Conservation (phyloP, 2,113 vertebrate genomes). For the Macquaria ambigua region DNA sequence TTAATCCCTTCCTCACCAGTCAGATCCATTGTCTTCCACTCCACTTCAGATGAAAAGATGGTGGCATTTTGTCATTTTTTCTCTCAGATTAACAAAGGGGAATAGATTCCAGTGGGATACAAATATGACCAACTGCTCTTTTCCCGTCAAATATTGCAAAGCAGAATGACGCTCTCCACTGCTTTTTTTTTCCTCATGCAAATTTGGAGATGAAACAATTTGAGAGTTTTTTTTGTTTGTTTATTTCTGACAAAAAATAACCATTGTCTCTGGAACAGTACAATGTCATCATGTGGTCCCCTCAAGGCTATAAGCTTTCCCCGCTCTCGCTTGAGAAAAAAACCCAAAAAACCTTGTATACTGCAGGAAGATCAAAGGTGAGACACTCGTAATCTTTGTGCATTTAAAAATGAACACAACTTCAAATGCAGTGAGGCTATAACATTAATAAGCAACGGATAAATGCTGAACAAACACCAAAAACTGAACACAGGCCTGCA, state of each 20-base stretch:
- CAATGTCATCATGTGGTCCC: slow-evolving; percentile 66
- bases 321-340: not conserved
- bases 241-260: slow-evolving; percentile 50
- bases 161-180: slow-evolving; percentile 10
- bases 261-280: slow-evolving; percentile 57
- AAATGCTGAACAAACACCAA: slow-evolving; percentile 57
- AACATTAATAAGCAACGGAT: slow-evolving; percentile 45
- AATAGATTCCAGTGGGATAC: slow-evolving; percentile 12
- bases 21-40: slow-evolving; percentile 19
- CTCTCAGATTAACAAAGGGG: slow-evolving; percentile 23
- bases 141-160: slow-evolving; percentile 37
- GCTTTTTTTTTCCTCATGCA: slow-evolving; percentile 72
- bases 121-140: slow-evolving; percentile 25
- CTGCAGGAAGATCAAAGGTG: slow-evolving; percentile 56
- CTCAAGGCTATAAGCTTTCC: slow-evolving; percentile 8
- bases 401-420: slow-evolving; percentile 59
- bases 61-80: not conserved
- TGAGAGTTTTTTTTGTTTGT: slow-evolving; percentile 27
- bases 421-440: slow-evolving; percentile 66
- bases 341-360: not conserved
- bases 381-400: slow-evolving; percentile 56
- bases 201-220: slow-evolving; percentile 77
- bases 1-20: slow-evolving; percentile 21
- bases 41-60: slow-evolving; percentile 21
- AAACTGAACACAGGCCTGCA: slow-evolving; percentile 33